Conservation (phyloP, 2,797 vertebrate species). For the Pangasius mekongensis region DNA sequence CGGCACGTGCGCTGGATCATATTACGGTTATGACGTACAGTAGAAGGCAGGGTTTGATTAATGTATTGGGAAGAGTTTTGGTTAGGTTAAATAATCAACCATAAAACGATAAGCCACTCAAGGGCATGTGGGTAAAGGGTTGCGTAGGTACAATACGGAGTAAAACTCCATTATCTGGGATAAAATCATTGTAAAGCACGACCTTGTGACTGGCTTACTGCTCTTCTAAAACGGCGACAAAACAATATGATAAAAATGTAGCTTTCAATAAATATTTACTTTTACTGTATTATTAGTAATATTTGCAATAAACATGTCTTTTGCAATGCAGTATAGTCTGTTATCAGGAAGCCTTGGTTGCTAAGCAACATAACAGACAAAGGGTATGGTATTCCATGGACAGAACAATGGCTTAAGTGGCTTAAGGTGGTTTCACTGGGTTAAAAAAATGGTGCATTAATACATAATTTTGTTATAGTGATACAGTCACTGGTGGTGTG, state of each 20-base stretch:
- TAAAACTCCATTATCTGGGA: background rate
- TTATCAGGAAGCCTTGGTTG: background rate
- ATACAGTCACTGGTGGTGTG: background rate
- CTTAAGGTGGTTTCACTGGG: background rate
- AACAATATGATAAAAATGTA: background rate
- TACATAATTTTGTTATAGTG: background rate
- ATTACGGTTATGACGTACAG: background rate
- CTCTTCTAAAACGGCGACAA: background rate
- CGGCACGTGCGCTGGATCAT: background rate
- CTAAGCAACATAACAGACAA: background rate
- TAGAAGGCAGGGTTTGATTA: background rate
- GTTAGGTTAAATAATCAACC: background rate
- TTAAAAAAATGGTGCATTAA: background rate
- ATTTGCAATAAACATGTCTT: background rate
- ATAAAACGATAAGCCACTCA: background rate
- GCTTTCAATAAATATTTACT: background rate
- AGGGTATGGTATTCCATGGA: background rate
- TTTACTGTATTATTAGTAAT: background rate
- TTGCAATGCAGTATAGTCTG: background rate
- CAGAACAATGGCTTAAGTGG: background rate
- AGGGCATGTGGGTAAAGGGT: background rate
- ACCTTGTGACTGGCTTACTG: background rate
- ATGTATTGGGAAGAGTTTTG: background rate
- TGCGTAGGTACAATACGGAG: background rate
- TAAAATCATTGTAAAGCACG: background rate